Percentiles rank a stretch among this genome's conserved stretches.
phyloP scores from a whole-genome alignment of 2,888 invertebrate genomes.

The Halictus quadricinctus region DNA sequence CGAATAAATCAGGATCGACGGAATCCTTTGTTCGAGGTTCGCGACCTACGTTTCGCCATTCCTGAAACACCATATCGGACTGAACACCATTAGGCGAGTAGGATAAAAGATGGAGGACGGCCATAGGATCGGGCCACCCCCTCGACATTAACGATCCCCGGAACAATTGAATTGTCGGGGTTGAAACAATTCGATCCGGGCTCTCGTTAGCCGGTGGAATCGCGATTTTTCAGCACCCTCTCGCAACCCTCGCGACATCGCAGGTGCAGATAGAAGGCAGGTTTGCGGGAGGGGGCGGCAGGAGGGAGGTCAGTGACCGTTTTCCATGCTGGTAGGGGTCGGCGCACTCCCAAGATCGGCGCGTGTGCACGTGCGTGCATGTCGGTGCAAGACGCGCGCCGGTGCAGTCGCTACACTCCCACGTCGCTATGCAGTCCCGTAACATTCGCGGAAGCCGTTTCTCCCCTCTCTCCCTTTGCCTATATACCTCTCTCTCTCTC shows the following conservation, averaged over 20 bases:
- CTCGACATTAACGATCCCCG: neutral
- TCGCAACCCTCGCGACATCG: conserved; percentile 38
- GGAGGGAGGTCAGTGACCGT: conserved; percentile 78
- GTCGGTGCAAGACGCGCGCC: conserved; percentile 66
- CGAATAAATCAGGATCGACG: neutral
- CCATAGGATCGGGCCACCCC: neutral
- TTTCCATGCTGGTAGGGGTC: conserved; percentile 79
- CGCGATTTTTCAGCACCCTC: conserved; percentile 29
- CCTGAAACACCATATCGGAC: too few species aligned
- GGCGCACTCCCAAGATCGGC: conserved; percentile 77
- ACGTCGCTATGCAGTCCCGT: conserved; percentile 82
- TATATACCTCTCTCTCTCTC: conserved; percentile 44
- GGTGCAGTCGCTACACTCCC: conserved; percentile 79
- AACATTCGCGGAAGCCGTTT: conserved; percentile 80
- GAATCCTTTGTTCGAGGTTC: neutral
- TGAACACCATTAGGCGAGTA: neutral
- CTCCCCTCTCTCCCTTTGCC: conserved; percentile 29
- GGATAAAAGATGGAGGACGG: neutral
- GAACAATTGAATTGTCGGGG: conserved; percentile 9
- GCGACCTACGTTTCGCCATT: neutral
- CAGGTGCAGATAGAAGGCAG: neutral
- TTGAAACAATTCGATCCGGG: neutral
- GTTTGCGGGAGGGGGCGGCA: conserved; percentile 38
- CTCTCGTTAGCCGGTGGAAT: conserved; percentile 8
- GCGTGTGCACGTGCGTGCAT: conserved; percentile 72